Evolutionary conservation across 2,113 vertebrate species (phyloP), one percentile per base, ranked within the genome.

Genomic region (Himantopus leucocephalus): DNA sequence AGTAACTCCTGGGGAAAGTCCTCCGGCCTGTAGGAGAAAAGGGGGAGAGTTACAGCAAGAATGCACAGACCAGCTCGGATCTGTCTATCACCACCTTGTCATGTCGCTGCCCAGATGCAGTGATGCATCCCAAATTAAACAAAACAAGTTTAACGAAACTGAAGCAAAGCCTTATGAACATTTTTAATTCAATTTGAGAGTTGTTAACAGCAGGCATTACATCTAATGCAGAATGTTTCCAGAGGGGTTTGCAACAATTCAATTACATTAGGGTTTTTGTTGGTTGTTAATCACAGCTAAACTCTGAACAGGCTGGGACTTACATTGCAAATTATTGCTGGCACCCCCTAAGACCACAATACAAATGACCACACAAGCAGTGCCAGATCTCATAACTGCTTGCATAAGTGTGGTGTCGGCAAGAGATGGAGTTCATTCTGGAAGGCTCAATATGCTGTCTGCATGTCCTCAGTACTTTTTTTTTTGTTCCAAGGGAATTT

Each of bases 1-100:
- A 98, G 73, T 99, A 99, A 96, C 99, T 99, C 85, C 99, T 98
- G 5, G 99, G 99, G 91, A 99, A 99, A 14, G 99, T 99, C 92
- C 98, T 98, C 14, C 99, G 97, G 82, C 99, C 99, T 99, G 95
- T 2, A 77, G 71, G 68, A 87, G 39, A 26, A 41, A 91, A 50
- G 14, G 13, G 45, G n/a, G 5, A 37, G 74, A 56, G 19, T 76
- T 27, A 70, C 0, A 8, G 30, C 22, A 52, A 35, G 62, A 82
- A 71, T 1, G 11, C 9, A 23, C 27, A 32, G 5, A 20, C 5
- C 52, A 45, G 24, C 53, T 30, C 29, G 27, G 37, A n/a, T 66
- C 77, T 71, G 52, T 35, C 59, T 50, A 12, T 12, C 56, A 35
- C 23, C 55, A 55, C 20, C 60, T 35, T 27, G 75, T 74, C 82